Percentiles rank a stretch among this genome's conserved stretches.
These are phyloP conservation scores for Hoplias malabaricus DNA, from an alignment of 2,113 vertebrate species.

Conservation along the genomic window DNA sequence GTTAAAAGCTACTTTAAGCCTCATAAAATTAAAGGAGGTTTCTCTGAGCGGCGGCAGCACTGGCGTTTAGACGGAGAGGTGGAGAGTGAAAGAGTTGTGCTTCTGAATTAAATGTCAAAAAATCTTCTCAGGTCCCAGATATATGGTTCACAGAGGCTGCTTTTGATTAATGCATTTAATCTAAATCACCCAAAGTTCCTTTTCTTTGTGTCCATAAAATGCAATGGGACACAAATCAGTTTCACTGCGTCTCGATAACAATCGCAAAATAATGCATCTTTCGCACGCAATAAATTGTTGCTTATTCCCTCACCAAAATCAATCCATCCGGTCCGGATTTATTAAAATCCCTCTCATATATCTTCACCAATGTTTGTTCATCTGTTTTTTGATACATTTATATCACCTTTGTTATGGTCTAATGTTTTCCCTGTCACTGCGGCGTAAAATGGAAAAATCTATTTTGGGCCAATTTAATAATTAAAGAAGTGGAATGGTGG, in stretches of 20 bases:
- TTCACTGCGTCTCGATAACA: constrained; percentile 98
- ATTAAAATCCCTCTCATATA: constrained; percentile 96
- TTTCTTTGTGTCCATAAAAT: constrained; percentile 97
- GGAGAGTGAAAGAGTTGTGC: constrained; percentile 96
- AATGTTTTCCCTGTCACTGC: constrained; percentile 92
- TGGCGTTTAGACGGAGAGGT: constrained; percentile 94
- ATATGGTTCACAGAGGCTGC: constrained; percentile 97
- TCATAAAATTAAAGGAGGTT: constrained; percentile 97
- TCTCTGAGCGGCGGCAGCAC: constrained; percentile 88
- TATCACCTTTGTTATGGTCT: constrained; percentile 97
- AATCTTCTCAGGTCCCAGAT: constrained; percentile 98
- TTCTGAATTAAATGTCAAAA: constrained; percentile 99
- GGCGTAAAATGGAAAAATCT: constrained; percentile 98
- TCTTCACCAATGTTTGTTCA: constrained; percentile 99
- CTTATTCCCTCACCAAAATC: constrained; percentile 99
- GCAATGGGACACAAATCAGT: constrained; percentile 99
- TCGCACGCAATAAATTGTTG: constrained; percentile 99
- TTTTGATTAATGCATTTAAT: constrained; percentile 99
- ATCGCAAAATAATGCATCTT: constrained; percentile 99
- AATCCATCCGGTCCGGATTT: constrained; percentile 97
- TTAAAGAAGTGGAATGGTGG: constrained; percentile 90
- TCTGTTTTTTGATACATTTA: constrained; percentile 99
- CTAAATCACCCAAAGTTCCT: constrained; percentile 99
- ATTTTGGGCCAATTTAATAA: constrained; percentile 97
- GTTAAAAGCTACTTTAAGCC: constrained; percentile 97